Evolutionary conservation across 1,140 invertebrate genomes (phyloP), one percentile per base, ranked within the genome.

Genomic region (Eufriesea mexicana): DNA sequence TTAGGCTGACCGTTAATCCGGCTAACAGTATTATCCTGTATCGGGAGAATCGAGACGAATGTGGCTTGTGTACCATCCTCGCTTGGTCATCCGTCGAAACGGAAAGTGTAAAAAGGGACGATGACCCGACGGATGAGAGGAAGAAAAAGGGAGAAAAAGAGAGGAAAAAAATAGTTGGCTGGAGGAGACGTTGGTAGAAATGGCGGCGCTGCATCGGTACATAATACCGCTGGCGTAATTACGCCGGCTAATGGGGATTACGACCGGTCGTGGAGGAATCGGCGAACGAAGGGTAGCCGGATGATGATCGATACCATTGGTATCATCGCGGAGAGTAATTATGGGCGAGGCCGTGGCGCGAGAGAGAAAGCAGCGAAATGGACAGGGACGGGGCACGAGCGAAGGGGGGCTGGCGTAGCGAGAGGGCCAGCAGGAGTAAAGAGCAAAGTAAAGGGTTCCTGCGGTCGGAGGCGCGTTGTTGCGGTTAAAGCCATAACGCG

Each of bases 401-500:
- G 35, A 35, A n/a, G 85, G 87, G 83, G 87, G 81, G 75, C 66
- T 77, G 75, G 73, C 66, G 84, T 66, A 61, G 71, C 73, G 67
- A 64, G 84, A 75, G 76, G 76, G 79, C 51, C 55, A 59, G 75
- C 59, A 62, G 80, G 84, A 86, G 88, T 86, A 89, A 90, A 90
- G 90, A 90, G 91, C 88, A 90, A 86, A 91, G 90, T 91, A 89
- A 91, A 92, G 91, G 90, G 87, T 92, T 92, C 88, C 88, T 93
- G 93, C 88, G 92, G 92, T 93, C 90, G 89, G 85, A 90, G 88
- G 90, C 89, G 92, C 90, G 91, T 91, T 92, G 92, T 93, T 93
- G 92, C 91, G 92, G 93, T 93, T 93, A 92, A 91, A 91, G 89
- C 87, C 86, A 90, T 93, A 93, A 93, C 90, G 90, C 92, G 92